A percentile compares a stretch with the other conserved stretches of the same genome.
Conservation (phyloP, 2,797 vertebrate species). For the Phyllotis vaccarum region DNA sequence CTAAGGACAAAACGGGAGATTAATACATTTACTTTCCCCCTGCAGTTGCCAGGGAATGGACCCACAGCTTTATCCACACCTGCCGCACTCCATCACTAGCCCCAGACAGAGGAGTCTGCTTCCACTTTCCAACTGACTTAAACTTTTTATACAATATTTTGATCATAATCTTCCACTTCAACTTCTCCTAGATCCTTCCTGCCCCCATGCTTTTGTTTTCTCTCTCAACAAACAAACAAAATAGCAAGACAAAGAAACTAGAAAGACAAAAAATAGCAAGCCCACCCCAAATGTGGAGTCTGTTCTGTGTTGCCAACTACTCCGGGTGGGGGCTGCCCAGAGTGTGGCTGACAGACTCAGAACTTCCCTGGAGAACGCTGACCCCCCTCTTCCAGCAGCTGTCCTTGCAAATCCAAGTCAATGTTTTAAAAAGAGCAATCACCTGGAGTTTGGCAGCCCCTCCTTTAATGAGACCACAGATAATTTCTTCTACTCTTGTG, state of each 20-base stretch:
- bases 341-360: not conserved
- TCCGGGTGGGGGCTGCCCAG: not conserved
- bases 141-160: not conserved
- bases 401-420: not conserved
- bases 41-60: not conserved
- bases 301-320: not conserved
- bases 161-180: not conserved
- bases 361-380: not conserved
- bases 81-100: not conserved
- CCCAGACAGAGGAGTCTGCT: not conserved
- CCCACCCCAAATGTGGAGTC: not conserved
- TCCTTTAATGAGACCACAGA: constrained; percentile 97
- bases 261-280: not conserved
- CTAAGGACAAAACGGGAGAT: not conserved
- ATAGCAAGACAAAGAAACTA: not conserved
- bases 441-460: constrained; percentile 98
- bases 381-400: too few species aligned
- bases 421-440: constrained; percentile 19
- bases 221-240: not conserved
- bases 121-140: not conserved
- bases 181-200: not conserved
- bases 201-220: not conserved
- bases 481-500: constrained; percentile 96
- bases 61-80: not conserved
- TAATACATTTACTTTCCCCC: not conserved